Conservation (phyloP, 2,113 vertebrate species). For the Anarhynchus alexandrinus region DNA sequence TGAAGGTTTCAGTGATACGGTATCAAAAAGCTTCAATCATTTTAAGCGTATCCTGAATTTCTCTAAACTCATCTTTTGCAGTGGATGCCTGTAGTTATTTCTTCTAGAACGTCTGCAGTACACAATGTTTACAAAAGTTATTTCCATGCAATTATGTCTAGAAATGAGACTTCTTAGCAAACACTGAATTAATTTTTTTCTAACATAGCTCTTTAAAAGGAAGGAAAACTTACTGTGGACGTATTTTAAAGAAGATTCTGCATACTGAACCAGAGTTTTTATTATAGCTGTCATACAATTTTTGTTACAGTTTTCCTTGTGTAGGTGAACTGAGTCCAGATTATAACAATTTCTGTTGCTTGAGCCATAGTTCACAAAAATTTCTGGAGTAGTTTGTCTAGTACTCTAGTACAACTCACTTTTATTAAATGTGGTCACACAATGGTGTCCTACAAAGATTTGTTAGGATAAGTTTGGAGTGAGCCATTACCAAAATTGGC, state of each 20-base stretch:
- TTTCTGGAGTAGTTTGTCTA: not conserved
- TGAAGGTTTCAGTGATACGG: not conserved
- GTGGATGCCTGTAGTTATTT: not conserved
- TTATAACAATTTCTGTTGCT: not conserved
- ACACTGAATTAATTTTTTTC: not conserved
- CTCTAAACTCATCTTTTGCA: conserved; percentile 23
- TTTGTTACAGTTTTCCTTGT: not conserved
- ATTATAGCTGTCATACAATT: not conserved
- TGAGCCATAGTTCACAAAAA: not conserved
- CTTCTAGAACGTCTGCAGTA: not conserved
- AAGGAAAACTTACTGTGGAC: not conserved
- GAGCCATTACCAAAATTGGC: not conserved
- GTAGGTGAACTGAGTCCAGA: not conserved
- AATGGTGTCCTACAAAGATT: not conserved
- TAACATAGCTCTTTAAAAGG: not conserved
- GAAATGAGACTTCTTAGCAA: conserved; percentile 8
- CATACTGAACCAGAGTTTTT: not conserved
- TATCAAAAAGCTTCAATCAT: conserved; percentile 17
- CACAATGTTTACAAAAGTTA: not conserved
- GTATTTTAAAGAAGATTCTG: not conserved
- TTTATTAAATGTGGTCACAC: not conserved
- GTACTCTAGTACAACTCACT: not conserved
- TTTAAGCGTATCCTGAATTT: not conserved
- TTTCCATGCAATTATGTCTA: not conserved
- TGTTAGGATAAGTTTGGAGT: not conserved